These are phyloP conservation scores for Zootermopsis nevadensis DNA, from an alignment of 2,888 invertebrate species.

Conservation along the genomic window DNA sequence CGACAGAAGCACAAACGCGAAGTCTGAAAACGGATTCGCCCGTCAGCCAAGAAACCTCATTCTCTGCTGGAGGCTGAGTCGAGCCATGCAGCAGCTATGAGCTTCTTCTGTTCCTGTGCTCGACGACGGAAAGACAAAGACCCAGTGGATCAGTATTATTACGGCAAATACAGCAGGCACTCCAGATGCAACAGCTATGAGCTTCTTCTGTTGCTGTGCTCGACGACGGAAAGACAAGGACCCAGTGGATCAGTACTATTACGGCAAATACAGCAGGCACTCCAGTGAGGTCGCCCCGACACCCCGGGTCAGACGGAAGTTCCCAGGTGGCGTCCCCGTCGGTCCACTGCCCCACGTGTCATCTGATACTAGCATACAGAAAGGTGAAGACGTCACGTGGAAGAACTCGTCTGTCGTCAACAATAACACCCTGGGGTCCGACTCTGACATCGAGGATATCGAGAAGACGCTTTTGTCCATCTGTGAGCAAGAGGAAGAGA, in stretches of 20 bases:
- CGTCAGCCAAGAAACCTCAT: neutral
- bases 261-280: conserved; percentile 21
- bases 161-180: conserved; percentile 22
- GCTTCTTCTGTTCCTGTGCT: conserved; percentile 35
- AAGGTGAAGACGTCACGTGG: conserved; percentile 4
- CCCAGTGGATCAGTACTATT: neutral
- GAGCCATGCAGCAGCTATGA: conserved; percentile 17
- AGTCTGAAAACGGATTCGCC: too few relatives aligned
- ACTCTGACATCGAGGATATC: conserved; percentile 6
- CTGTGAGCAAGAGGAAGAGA: conserved; percentile 1
- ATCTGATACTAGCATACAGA: conserved; percentile 17
- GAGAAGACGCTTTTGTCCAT: neutral
- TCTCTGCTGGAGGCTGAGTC: neutral
- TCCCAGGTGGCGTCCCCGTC: conserved; percentile 35
- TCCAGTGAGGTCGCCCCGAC: conserved; percentile 27
- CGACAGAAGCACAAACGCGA: too few relatives aligned
- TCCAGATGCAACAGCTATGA: conserved; percentile 29
- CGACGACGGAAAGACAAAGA: neutral
- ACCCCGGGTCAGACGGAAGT: conserved; percentile 38
- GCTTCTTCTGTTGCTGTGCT: conserved; percentile 35
- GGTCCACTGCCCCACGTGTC: conserved; percentile 16
- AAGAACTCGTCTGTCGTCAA: too few relatives aligned
- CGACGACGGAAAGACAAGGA: neutral
- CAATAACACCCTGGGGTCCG: neutral
- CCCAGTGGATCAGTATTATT: neutral